Conservation (phyloP, 1,140 invertebrate species). For the Hyles vespertilio region DNA sequence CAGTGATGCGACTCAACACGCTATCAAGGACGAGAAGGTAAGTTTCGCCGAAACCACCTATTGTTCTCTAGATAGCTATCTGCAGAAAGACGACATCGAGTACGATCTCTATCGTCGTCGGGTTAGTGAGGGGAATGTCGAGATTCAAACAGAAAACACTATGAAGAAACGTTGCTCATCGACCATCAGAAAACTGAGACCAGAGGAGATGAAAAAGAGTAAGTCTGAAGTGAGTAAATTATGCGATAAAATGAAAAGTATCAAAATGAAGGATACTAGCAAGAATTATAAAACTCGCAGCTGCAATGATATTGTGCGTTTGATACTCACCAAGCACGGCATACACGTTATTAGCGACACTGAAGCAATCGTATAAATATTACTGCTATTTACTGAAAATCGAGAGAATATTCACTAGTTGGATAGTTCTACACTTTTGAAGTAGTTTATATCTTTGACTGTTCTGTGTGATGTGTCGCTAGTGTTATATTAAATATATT, state of each 20-base stretch:
- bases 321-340: constrained; percentile 84
- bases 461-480: too few relatives aligned
- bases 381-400: neutral
- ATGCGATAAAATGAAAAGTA: constrained; percentile 63
- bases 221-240: constrained; percentile 63
- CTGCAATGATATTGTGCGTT: constrained; percentile 81
- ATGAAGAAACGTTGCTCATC: constrained; percentile 60
- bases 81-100: constrained; percentile 47
- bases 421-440: neutral
- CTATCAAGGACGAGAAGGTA: constrained; percentile 68
- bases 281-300: constrained; percentile 71
- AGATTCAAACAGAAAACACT: constrained; percentile 18
- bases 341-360: constrained; percentile 86
- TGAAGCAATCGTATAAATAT: constrained; percentile 81
- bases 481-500: too few relatives aligned
- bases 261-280: constrained; percentile 48
- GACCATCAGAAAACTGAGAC: constrained; percentile 52
- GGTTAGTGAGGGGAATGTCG: constrained; percentile 59
- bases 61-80: constrained; percentile 53
- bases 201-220: constrained; percentile 59
- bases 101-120: constrained; percentile 45
- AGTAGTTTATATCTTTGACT: too few relatives aligned
- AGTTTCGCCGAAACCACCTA: constrained; percentile 48
- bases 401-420: neutral
- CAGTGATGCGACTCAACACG: constrained; percentile 47